A percentile compares a stretch with the other conserved stretches of the same genome.
Evolutionary conservation across 2,888 invertebrate genomes (phyloP).

Genomic region (Ophion obscuratus): DNA sequence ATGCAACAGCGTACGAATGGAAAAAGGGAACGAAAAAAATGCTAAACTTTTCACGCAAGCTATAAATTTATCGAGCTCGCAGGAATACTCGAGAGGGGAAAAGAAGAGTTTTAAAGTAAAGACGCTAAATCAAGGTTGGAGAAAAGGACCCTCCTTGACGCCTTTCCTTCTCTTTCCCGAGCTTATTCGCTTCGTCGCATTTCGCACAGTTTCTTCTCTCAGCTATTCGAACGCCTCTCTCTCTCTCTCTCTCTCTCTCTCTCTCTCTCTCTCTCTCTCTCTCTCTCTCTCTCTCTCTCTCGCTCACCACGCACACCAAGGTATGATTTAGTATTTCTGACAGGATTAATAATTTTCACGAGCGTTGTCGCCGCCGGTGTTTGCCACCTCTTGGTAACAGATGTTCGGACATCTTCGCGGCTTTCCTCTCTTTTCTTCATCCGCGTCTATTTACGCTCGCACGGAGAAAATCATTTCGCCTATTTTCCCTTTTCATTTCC

Average conservation of each 20-base stretch:
- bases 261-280: constrained; percentile 31
- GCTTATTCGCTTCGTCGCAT: constrained; percentile 57
- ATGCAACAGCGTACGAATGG: no score
- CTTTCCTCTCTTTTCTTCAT: constrained; percentile 40
- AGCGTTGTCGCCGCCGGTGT: constrained; percentile 66
- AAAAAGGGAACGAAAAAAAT: neutral
- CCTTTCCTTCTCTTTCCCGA: constrained; percentile 49
- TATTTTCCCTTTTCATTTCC: constrained; percentile 33
- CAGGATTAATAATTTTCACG: constrained; percentile 81
- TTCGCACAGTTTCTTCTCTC: constrained; percentile 41
- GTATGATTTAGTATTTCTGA: constrained; percentile 82
- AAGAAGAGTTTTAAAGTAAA: constrained; percentile 74
- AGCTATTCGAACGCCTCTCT: neutral
- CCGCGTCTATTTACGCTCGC: constrained; percentile 8
- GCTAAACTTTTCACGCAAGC: constrained; percentile 60
- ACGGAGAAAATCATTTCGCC: constrained; percentile 62
- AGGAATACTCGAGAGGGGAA: constrained; percentile 37
- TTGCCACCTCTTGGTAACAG: constrained; percentile 77
- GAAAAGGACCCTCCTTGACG: constrained; percentile 69
- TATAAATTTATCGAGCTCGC: constrained; percentile 68
- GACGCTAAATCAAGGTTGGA: constrained; percentile 80
- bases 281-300: constrained; percentile 29
- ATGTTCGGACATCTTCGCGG: constrained; percentile 81
- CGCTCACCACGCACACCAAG: constrained; percentile 60
- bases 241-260: constrained; percentile 25